Percentiles rank a stretch among this genome's conserved stretches.
phyloP scores from a whole-genome alignment of 2,113 vertebrate species.

The Cardinalis cardinalis region DNA sequence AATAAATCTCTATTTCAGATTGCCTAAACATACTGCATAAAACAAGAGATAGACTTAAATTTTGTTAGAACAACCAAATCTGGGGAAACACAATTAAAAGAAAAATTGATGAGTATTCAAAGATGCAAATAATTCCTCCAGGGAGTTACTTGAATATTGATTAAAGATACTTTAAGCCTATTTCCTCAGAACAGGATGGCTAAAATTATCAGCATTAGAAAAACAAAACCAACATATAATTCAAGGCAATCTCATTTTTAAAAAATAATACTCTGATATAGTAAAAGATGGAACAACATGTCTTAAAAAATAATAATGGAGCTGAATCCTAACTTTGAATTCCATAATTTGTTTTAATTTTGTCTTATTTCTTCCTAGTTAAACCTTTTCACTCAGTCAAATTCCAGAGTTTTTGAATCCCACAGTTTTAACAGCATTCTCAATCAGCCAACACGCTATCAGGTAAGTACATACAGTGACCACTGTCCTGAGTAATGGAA shows the following conservation, averaged over 20 bases:
- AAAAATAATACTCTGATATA: neutral
- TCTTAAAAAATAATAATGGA: neutral
- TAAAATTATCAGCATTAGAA: neutral
- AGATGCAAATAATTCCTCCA: neutral
- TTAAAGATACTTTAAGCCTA: neutral
- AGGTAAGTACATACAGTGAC: conserved; percentile 68
- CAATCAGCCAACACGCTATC: conserved; percentile 86
- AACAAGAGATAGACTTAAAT: neutral
- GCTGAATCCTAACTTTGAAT: neutral
- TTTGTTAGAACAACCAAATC: neutral
- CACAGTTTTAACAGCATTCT: conserved; percentile 90
- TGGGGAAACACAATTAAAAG: neutral
- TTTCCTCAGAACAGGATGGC: neutral
- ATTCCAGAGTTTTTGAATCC: conserved; percentile 83
- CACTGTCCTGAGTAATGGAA: neutral
- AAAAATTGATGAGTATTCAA: neutral
- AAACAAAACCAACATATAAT: neutral
- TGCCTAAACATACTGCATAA: neutral
- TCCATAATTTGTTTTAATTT: conserved; percentile 45
- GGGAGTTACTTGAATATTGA: neutral
- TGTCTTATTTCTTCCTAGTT: conserved; percentile 77
- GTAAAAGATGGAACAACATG: neutral
- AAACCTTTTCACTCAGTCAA: conserved; percentile 86
- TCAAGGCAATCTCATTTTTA: neutral
- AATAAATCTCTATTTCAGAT: neutral